Base-by-base conservation (phyloP, 2,888 invertebrate species). In the Subacronicta megacephala region DNA sequence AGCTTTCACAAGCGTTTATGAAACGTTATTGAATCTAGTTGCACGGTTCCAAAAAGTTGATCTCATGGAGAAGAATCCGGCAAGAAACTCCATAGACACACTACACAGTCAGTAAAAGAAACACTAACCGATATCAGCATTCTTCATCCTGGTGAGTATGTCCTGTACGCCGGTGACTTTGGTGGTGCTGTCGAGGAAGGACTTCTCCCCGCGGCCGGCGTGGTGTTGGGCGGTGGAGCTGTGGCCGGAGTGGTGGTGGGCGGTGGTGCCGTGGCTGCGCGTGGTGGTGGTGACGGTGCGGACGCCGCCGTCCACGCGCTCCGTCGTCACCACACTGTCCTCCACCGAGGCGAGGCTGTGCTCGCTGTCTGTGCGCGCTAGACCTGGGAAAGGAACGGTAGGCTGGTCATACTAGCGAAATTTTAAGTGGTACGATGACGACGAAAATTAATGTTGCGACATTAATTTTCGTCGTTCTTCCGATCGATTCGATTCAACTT, bases 121-220 rank as follows among this genome's bases (percentile, higher is more conserved):
- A 12, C 4, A 50, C 86, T 84, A 68, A 96, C 96, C 96, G 72
- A 96, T 95, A 78, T 96, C 96, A 71, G 96, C 96, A 80, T 96
- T 96, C 83, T 96, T 96, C 97, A 97, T 97, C 72, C 97, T 95
- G 5, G 95, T 95, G 51, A 97, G 92, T 13, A 97, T 96, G 82
- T 97, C 97, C 81, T 96, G 95, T 1, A 97, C 96, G 3, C 96
- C 96, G 4, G 96, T 95, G 47, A 97, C 96, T 80, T 96, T 96
- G 13, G 95, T 95, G 74, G 93, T 95, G 87, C 96, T 96, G 81
- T 96, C 96, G 20, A 97, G 94, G 88, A 97, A 97, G 10, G 97
- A 96, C 57, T 95, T 83, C 77, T 90, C 89, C 0, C 33, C 26
- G 3, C 47, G 45, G 7, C 26, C 0, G n/a, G 33, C 38, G 29